Base-by-base conservation (phyloP, 2,797 vertebrate genomes). In the Microctenopoma stevenorrisi region DNA sequence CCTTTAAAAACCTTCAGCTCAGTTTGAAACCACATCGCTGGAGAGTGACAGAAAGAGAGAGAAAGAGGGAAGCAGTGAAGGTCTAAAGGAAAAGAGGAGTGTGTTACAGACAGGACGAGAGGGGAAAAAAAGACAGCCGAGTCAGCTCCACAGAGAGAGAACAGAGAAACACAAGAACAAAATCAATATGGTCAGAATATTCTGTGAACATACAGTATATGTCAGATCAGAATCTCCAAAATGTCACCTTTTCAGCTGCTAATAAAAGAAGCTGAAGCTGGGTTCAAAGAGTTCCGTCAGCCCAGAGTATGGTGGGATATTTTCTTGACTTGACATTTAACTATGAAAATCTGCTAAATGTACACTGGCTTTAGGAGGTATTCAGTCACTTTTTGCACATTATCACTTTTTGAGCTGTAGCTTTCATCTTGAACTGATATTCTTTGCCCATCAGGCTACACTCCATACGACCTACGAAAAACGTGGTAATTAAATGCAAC, bases 1-100 rank as follows among this genome's bases (percentile, higher is more conserved):
- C 50, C 50, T 81, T 71, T 78, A 76, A 76, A 84, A 69, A 63
- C 15, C 72, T 63, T 52, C 53, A 46, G 58, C 60, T 68, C 42
- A 61, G 51, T 40, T 52, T 14, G 44, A 81, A 56, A 57, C 55
- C 51, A 30, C 62, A 64, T 30, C 37, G 9, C 10, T 48, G 26
- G 26, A 40, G 33, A 53, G 26, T 40, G 46, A 73, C 14, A 30
- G 47, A 59, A n/a, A 43, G 26, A 28, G 10, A 42, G 9, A 7
- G 26, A 43, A n/a, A 28, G 10, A 42, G 9, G 4, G 57, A 22
- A 33, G 44, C 55, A 49, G 48, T 37, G 11, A 46, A 62, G 6
- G 33, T 46, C 46, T 33, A 33, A 9, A 33, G 13, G 42, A 30
- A 25, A 63, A 33, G 4, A 33, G 44, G 18, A 47, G 46, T 47